Conservation (phyloP, 1,140 invertebrate genomes). For the Halictus rubicundus region DNA sequence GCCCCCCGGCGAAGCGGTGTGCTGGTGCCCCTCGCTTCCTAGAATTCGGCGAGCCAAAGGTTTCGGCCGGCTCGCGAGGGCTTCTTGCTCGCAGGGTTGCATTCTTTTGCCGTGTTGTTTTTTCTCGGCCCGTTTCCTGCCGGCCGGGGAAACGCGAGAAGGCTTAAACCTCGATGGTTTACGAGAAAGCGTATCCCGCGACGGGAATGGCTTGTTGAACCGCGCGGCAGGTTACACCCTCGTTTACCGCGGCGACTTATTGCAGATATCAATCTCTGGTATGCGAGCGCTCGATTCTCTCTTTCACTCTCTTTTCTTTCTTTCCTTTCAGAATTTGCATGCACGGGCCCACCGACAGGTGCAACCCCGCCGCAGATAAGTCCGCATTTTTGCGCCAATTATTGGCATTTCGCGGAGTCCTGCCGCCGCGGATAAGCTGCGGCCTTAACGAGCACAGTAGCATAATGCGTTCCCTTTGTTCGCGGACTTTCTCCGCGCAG, state of each 20-base stretch:
- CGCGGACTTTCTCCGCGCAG: constrained; percentile 19
- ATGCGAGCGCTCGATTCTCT: constrained; percentile 52
- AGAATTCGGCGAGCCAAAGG: no score
- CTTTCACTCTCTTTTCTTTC: no score
- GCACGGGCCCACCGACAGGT: constrained; percentile 68
- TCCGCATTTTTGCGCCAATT: constrained; percentile 74
- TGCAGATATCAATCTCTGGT: constrained; percentile 67
- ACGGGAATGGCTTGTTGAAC: constrained; percentile 39
- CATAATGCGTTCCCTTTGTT: constrained; percentile 58
- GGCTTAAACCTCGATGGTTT: neutral
- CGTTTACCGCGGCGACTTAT: constrained; percentile 62
- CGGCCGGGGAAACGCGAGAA: neutral
- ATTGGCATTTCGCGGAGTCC: constrained; percentile 73
- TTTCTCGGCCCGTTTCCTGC: no score
- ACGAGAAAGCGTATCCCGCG: constrained; percentile 24
- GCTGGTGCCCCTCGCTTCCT: no score
- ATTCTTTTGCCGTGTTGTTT: neutral
- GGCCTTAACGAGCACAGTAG: constrained; percentile 61
- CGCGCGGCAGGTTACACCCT: constrained; percentile 56
- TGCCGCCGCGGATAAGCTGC: constrained; percentile 53
- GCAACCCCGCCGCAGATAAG: constrained; percentile 64
- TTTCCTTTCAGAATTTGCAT: constrained; percentile 68
- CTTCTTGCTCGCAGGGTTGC: neutral
- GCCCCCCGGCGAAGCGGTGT: neutral
- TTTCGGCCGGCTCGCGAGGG: no score